phyloP scores from a whole-genome alignment of 2,888 invertebrate genomes.

The Conops quadrifasciatus region DNA sequence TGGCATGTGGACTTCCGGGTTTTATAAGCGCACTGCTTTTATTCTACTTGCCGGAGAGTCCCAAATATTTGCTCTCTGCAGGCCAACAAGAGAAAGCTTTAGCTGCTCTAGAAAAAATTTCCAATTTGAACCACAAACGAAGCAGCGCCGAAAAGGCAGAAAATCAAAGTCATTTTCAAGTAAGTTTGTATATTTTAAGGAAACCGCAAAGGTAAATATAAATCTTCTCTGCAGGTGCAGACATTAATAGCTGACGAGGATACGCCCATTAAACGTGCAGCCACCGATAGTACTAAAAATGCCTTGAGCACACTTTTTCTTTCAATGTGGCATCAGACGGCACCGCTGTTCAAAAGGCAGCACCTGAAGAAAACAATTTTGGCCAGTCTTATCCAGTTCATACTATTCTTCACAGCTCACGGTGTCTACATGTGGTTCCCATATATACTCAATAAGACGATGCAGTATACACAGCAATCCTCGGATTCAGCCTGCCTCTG shows the following conservation, averaged over 20 bases:
- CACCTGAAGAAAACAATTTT: constrained; percentile 53
- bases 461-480: constrained; percentile 49
- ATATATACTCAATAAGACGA: constrained; percentile 56
- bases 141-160: not conserved
- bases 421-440: constrained; percentile 62
- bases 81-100: constrained; percentile 53
- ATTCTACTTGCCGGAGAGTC: constrained; percentile 58
- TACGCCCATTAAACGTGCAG: constrained; percentile 6
- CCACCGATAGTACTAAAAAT: constrained; percentile 1
- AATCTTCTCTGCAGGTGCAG: not conserved
- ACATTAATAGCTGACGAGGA: constrained; percentile 11
- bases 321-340: constrained; percentile 60
- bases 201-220: not conserved
- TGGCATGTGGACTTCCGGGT: constrained; percentile 55
- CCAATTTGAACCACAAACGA: constrained; percentile 49
- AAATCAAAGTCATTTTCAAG: not conserved
- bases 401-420: constrained; percentile 55
- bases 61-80: constrained; percentile 55
- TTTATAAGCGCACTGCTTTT: constrained; percentile 51
- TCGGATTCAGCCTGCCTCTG: constrained; percentile 51
- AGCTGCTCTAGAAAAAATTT: constrained; percentile 49
- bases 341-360: constrained; percentile 55
- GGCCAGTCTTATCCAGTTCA: constrained; percentile 57
- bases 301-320: constrained; percentile 34
- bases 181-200: not conserved